These are phyloP conservation scores for Oxygymnocypris stewartii DNA, from an alignment of 2,113 vertebrate genomes.

Conservation along the genomic window DNA sequence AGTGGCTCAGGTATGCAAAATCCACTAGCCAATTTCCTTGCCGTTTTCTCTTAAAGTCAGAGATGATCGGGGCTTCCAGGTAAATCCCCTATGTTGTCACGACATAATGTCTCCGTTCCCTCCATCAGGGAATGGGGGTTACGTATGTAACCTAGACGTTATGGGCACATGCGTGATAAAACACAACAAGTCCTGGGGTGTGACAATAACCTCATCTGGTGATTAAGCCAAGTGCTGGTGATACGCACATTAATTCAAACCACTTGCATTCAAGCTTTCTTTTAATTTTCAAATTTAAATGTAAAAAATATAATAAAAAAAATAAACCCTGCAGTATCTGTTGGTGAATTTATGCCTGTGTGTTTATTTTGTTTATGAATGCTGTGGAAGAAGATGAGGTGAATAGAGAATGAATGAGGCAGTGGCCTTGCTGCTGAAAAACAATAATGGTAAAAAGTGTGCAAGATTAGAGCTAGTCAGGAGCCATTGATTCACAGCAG, in stretches of 20 bases:
- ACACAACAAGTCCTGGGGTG: too few species aligned
- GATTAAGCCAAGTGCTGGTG: neutral
- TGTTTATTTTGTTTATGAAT: neutral
- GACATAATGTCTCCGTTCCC: too few species aligned
- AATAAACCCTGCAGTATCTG: neutral
- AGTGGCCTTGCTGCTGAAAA: conserved; percentile 2
- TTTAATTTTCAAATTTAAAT: neutral
- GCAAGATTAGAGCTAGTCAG: neutral
- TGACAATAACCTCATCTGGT: neutral
- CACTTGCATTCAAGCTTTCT: conserved; percentile 3
- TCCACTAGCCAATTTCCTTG: too few species aligned
- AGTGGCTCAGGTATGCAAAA: too few species aligned
- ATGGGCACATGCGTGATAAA: too few species aligned
- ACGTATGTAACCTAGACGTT: too few species aligned
- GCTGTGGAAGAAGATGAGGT: neutral
- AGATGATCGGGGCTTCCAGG: too few species aligned
- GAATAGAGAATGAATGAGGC: neutral
- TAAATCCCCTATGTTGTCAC: too few species aligned
- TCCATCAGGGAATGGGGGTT: too few species aligned
- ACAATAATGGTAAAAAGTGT: neutral
- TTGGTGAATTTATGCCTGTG: neutral
- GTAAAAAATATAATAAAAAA: neutral
- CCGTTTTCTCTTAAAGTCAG: too few species aligned
- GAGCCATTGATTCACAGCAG: neutral
- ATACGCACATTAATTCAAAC: neutral